A percentile compares a stretch with the other conserved stretches of the same genome.
Evolutionary conservation across 2,888 invertebrate genomes (phyloP).

Genomic region (Cantharis rufa): DNA sequence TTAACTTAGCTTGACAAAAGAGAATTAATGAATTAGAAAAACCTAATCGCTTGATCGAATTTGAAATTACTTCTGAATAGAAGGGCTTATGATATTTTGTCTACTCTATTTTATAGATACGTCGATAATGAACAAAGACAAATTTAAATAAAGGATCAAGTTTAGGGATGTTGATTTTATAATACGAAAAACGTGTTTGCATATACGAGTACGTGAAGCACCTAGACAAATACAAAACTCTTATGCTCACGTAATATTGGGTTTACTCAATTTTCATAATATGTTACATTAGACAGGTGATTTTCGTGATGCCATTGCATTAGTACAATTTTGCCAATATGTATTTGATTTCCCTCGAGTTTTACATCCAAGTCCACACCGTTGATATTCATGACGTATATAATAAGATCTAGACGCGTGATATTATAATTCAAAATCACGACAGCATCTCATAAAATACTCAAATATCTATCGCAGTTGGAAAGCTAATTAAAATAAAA

Average conservation of each 20-base stretch:
- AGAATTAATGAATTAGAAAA: not conserved
- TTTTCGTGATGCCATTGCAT: conserved; percentile 20
- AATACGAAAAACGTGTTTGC: not conserved
- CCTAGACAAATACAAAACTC: not conserved
- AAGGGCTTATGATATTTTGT: not conserved
- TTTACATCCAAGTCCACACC: conserved; percentile 28
- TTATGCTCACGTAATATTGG: not conserved
- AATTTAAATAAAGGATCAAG: not conserved
- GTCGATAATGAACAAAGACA: not conserved
- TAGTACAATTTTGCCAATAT: conserved; percentile 41
- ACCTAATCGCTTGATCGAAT: not conserved
- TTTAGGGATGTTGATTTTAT: not conserved
- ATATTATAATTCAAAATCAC: conserved; percentile 7
- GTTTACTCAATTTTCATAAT: conserved; percentile 10
- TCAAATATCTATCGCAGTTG: not conserved
- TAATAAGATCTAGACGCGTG: conserved; percentile 20
- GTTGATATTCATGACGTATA: conserved; percentile 40
- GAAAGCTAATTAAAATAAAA: not conserved
- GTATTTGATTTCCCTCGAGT: conserved; percentile 42
- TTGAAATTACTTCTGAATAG: not conserved
- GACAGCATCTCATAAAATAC: conserved; percentile 2
- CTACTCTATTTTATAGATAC: not conserved
- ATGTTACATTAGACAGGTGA: conserved; percentile 15
- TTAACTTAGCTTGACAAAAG: not conserved
- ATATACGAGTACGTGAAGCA: not conserved